A percentile compares a stretch with the other conserved stretches of the same genome.
These are phyloP conservation scores for Theonella swinhoei DNA, from an alignment of 37 sponge, comb jelly and placozoan genomes.

Conservation along the genomic window DNA sequence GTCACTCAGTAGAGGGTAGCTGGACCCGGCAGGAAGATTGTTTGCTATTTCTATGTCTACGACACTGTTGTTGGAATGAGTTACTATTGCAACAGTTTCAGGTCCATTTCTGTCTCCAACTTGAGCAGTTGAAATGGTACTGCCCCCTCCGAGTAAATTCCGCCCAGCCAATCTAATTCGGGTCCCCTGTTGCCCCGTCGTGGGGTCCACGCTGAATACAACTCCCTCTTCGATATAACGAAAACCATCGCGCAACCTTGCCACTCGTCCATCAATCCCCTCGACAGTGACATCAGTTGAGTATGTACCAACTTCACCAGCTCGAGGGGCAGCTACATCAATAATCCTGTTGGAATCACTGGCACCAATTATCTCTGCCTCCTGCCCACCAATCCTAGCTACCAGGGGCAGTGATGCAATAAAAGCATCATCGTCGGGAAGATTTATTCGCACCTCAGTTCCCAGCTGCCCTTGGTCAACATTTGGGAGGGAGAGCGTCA, in stretches of 20 bases:
- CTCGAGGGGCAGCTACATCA: slow-evolving; percentile 42
- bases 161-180: slow-evolving; percentile 45
- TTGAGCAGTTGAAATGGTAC: slow-evolving; percentile 23
- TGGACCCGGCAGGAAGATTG: not conserved
- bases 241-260: slow-evolving; percentile 58
- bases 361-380: slow-evolving; percentile 20
- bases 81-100: not conserved
- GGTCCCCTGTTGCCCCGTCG: slow-evolving; percentile 69
- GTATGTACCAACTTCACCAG: slow-evolving; percentile 31
- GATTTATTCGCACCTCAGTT: slow-evolving; percentile 18
- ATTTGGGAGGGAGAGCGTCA: slow-evolving; percentile 42
- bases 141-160: slow-evolving; percentile 68
- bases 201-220: slow-evolving; percentile 43
- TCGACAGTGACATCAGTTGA: slow-evolving; percentile 64
- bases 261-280: slow-evolving; percentile 10
- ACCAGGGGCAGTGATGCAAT: not conserved
- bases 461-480: slow-evolving; percentile 61
- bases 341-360: slow-evolving; percentile 3
- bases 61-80: not conserved
- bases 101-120: not conserved
- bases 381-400: slow-evolving; percentile 39
- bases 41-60: not conserved
- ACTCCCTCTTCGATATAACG: slow-evolving; percentile 66
- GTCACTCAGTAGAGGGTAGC: not conserved
- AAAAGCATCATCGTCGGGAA: slow-evolving; percentile 30